Percentiles rank a stretch among this genome's conserved stretches.
These are phyloP conservation scores for Hypotaenidia philippensis DNA, from an alignment of 2,797 vertebrate species.

Conservation along the genomic window DNA sequence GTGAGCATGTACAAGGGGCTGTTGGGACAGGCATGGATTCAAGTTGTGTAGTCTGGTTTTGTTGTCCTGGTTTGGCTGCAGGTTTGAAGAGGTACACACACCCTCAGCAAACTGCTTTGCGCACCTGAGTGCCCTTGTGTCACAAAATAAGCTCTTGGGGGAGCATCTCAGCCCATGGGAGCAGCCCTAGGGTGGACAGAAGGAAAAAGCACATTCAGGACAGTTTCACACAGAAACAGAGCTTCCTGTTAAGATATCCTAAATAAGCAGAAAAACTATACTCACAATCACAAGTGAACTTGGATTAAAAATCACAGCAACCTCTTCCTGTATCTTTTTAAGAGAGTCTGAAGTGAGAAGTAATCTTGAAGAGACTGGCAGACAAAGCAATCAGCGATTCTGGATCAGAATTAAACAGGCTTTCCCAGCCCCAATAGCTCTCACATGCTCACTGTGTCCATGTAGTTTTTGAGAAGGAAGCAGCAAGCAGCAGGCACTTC, in stretches of 20 bases:
- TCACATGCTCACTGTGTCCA: background rate
- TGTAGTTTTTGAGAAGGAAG: background rate
- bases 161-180: background rate
- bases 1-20: background rate
- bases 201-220: background rate
- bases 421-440: background rate
- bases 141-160: background rate
- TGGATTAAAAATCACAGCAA: background rate
- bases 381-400: background rate
- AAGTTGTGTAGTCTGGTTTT: background rate
- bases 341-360: background rate
- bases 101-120: background rate
- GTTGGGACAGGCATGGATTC: background rate
- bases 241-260: background rate
- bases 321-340: background rate
- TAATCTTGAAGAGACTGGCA: background rate
- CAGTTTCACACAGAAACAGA: background rate
- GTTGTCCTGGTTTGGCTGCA: background rate
- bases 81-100: background rate
- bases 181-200: background rate
- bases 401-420: background rate
- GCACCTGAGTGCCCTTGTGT: background rate
- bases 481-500: background rate
- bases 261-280: background rate
- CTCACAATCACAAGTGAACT: background rate